A percentile compares a stretch with the other conserved stretches of the same genome.
These are phyloP conservation scores for Hymenopus coronatus DNA, from an alignment of 2,888 invertebrate genomes.

Conservation along the genomic window DNA sequence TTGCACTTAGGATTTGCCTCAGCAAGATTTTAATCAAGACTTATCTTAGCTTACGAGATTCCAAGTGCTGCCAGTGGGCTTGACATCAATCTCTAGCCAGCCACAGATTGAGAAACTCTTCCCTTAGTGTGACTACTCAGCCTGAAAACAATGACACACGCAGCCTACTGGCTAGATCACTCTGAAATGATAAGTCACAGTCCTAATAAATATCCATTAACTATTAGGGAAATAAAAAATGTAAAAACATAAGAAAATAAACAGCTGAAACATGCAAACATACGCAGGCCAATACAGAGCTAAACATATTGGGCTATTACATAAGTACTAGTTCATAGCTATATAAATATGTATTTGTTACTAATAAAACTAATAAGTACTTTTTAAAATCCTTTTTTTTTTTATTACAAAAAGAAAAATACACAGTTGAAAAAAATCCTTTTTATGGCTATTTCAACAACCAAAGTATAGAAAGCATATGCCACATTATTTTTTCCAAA, in stretches of 20 bases:
- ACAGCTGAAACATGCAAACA: not conserved
- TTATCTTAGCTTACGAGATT: conserved; percentile 22
- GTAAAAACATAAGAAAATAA: not conserved
- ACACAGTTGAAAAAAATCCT: too few relatives aligned
- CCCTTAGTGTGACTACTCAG: conserved; percentile 15
- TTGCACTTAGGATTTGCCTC: not conserved
- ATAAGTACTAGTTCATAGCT: not conserved
- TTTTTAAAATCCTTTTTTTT: too few relatives aligned
- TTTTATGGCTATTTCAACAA: too few relatives aligned
- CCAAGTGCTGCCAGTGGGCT: not conserved
- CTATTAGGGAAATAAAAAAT: not conserved
- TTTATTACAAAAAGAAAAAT: too few relatives aligned
- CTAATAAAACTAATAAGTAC: too few relatives aligned
- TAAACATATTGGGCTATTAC: not conserved
- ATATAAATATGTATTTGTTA: too few relatives aligned
- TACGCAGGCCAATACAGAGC: conserved; percentile 27
- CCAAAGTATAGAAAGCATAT: too few relatives aligned
- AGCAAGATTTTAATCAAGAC: not conserved
- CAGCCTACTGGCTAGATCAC: conserved; percentile 25
- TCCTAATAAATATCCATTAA: not conserved
- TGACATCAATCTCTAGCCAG: conserved; percentile 17
- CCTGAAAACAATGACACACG: conserved; percentile 25
- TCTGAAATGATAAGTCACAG: not conserved
- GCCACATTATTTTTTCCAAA: too few relatives aligned
- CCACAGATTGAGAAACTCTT: conserved; percentile 10